A percentile compares a stretch with the other conserved stretches of the same genome.
phyloP scores from a whole-genome alignment of 2,113 vertebrate species.

The Brachypteracias leptosomus region DNA sequence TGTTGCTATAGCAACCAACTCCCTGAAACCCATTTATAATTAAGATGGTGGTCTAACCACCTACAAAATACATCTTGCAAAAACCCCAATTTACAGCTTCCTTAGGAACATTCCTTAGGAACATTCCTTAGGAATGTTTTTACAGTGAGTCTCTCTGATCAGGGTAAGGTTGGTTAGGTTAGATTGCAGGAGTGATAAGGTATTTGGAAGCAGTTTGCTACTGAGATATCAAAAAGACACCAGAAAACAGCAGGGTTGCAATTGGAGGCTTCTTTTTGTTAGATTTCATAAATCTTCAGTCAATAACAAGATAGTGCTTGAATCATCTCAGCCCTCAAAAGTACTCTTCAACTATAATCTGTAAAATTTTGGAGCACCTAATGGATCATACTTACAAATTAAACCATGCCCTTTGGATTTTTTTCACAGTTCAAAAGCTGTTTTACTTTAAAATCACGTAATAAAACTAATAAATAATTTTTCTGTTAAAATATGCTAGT shows the following conservation, averaged over 20 bases:
- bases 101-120: background rate
- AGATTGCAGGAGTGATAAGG: background rate
- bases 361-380: background rate
- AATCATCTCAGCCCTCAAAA: background rate
- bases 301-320: background rate
- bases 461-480: background rate
- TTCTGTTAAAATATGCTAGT: background rate
- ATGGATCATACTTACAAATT: background rate
- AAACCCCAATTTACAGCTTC: background rate
- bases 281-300: background rate
- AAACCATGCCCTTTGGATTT: background rate
- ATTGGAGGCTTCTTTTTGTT: background rate
- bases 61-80: background rate
- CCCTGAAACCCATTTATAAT: slow-evolving; percentile 5
- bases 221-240: background rate
- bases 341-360: background rate
- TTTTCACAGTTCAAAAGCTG: background rate
- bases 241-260: background rate
- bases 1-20: slow-evolving; percentile 58
- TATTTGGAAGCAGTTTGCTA: background rate
- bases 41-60: background rate
- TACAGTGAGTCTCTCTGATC: background rate
- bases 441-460: background rate
- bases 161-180: background rate
- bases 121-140: background rate